A percentile compares a stretch with the other conserved stretches of the same genome.
These are phyloP conservation scores for Vipera ursinii DNA, from an alignment of 2,797 vertebrate genomes.

Conservation along the genomic window DNA sequence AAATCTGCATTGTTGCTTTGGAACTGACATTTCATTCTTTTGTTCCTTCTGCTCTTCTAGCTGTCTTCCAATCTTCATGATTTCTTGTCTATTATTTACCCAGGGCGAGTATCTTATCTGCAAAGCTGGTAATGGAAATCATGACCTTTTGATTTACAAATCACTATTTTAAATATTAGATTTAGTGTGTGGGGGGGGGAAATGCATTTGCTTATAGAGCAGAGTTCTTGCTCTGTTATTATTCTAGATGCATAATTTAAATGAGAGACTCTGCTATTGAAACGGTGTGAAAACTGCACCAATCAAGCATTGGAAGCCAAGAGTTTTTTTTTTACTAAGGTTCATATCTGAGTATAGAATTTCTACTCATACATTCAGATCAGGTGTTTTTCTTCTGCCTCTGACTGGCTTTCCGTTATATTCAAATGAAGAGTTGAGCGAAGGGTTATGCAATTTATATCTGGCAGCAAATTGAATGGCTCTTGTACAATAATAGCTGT, in stretches of 20 bases:
- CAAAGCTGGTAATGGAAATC: conserved; percentile 14
- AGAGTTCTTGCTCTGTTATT: conserved; percentile 5
- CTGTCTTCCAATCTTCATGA: neutral
- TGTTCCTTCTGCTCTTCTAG: neutral
- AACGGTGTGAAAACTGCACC: neutral
- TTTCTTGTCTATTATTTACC: conserved; percentile 11
- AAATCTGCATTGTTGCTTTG: neutral
- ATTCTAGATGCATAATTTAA: conserved; percentile 23
- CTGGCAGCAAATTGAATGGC: neutral
- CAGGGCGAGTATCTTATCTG: neutral
- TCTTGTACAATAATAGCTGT: neutral
- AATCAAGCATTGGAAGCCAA: neutral
- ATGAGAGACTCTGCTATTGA: neutral
- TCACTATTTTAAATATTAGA: neutral
- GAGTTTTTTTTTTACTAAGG: conserved; percentile 18
- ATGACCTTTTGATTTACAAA: conserved; percentile 36
- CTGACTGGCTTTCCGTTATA: conserved; percentile 1
- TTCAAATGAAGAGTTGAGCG: neutral
- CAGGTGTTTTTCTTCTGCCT: neutral
- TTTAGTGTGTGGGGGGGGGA: neutral
- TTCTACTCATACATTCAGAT: neutral
- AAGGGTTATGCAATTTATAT: conserved; percentile 12
- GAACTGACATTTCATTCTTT: too few relatives aligned
- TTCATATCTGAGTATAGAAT: conserved; percentile 9
- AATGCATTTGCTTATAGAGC: neutral